A percentile compares a stretch with the other conserved stretches of the same genome.
Conservation (phyloP, 1,140 invertebrate genomes). For the Wiebesia pumilae region DNA sequence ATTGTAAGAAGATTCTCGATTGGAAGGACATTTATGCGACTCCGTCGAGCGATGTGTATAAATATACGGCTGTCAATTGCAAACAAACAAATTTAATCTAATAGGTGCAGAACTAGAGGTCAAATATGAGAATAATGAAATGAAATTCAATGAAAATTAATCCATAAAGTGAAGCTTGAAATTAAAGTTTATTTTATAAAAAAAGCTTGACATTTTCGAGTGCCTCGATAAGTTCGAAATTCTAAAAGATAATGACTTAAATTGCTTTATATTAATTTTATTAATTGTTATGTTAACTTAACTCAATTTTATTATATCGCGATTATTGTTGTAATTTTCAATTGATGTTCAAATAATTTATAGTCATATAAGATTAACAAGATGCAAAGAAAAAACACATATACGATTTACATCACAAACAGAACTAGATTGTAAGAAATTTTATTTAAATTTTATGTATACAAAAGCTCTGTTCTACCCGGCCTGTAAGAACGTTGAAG, state of each 20-base stretch:
- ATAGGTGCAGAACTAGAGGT: constrained; percentile 45
- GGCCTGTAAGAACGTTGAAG: constrained; percentile 40
- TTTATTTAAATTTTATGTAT: constrained; percentile 11
- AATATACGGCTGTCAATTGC: constrained; percentile 71
- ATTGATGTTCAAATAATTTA: neutral
- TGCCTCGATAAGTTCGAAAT: neutral
- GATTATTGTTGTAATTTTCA: neutral
- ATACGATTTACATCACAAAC: neutral
- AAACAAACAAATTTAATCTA: constrained; percentile 63
- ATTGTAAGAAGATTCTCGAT: constrained; percentile 11
- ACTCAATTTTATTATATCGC: neutral
- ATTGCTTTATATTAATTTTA: too few species aligned
- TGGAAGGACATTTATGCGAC: constrained; percentile 45
- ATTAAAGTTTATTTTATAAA: too few species aligned
- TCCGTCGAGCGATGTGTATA: constrained; percentile 61
- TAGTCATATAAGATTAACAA: neutral
- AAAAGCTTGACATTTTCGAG: too few species aligned
- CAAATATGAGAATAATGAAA: constrained; percentile 8
- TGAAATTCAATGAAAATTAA: neutral
- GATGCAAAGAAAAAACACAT: neutral
- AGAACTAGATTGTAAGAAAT: neutral
- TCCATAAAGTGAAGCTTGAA: neutral
- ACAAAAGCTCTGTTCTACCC: neutral
- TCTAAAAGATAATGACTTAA: neutral
- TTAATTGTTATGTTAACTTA: neutral